Evolutionary conservation across 37 sponge, comb jelly and placozoan genomes (phyloP).

Genomic region (Agelas oroides): DNA sequence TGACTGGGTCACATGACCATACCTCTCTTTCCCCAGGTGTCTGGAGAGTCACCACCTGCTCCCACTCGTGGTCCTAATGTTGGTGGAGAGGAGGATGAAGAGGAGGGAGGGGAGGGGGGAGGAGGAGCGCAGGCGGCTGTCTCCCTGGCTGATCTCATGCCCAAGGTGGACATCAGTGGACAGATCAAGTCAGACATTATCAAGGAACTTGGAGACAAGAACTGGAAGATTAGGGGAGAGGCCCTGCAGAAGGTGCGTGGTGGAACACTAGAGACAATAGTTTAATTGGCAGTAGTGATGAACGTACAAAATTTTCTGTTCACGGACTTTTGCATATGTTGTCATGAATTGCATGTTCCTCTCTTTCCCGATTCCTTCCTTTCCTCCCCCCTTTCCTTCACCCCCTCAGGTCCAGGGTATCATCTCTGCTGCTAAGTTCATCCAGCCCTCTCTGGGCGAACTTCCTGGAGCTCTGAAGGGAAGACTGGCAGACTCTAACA

Average conservation of each 20-base stretch:
- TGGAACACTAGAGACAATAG: too few relatives aligned
- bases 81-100: slow-evolving; percentile 13
- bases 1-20: too few relatives aligned
- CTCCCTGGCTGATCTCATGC: slow-evolving; percentile 83
- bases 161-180: slow-evolving; percentile 85
- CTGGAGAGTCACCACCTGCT: slow-evolving; percentile 72
- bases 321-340: too few relatives aligned
- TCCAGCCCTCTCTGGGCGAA: slow-evolving; percentile 83
- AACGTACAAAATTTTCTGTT: too few relatives aligned
- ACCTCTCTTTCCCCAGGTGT: not conserved
- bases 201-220: slow-evolving; percentile 86
- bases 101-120: slow-evolving; percentile 32
- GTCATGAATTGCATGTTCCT: not conserved
- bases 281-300: not conserved
- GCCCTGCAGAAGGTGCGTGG: slow-evolving; percentile 69
- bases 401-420: slow-evolving; percentile 63
- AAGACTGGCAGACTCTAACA: slow-evolving; percentile 86
- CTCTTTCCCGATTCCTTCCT: not conserved
- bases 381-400: too few relatives aligned
- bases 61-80: slow-evolving; percentile 75
- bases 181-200: slow-evolving; percentile 77
- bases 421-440: slow-evolving; percentile 77
- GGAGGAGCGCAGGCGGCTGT: slow-evolving; percentile 25
- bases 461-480: slow-evolving; percentile 87
- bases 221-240: slow-evolving; percentile 90